A percentile compares a stretch with the other conserved stretches of the same genome.
These are phyloP conservation scores for Thymelicus acteon DNA, from an alignment of 2,888 invertebrate genomes.

Conservation along the genomic window DNA sequence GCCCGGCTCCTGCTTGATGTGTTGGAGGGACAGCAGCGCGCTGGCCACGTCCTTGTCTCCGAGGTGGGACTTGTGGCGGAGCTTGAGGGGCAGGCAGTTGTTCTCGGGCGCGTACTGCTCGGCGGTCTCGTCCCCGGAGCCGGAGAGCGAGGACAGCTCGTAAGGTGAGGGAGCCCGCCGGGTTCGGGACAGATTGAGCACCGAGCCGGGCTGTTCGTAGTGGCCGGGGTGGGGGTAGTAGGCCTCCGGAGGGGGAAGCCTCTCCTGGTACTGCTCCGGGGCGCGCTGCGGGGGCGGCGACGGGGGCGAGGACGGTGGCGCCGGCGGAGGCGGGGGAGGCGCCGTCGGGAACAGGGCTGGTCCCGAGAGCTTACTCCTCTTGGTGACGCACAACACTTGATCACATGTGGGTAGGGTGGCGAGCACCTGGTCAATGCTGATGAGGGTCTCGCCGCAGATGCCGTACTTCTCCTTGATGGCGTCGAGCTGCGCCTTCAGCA, in stretches of 20 bases:
- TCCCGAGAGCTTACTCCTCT: constrained; percentile 85
- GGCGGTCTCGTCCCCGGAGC: constrained; percentile 81
- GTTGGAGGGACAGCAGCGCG: constrained; percentile 91
- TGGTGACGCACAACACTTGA: constrained; percentile 93
- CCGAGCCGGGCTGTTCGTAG: constrained; percentile 86
- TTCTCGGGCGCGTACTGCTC: constrained; percentile 86
- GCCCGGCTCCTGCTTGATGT: constrained; percentile 94
- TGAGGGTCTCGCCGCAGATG: constrained; percentile 93
- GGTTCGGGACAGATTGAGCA: constrained; percentile 89
- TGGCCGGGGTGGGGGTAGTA: constrained; percentile 83
- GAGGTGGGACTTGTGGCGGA: constrained; percentile 95
- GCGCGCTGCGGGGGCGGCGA: constrained; percentile 84
- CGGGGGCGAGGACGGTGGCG: constrained; percentile 77
- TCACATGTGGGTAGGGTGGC: constrained; percentile 94
- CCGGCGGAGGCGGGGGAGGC: constrained; percentile 80
- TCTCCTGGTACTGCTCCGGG: constrained; percentile 78
- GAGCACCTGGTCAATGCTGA: constrained; percentile 95
- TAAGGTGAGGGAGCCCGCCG: constrained; percentile 90
- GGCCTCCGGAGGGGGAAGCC: constrained; percentile 74
- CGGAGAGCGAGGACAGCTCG: constrained; percentile 91
- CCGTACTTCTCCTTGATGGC: constrained; percentile 97
- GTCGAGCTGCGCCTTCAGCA: constrained; percentile 95
- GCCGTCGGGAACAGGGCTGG: constrained; percentile 84
- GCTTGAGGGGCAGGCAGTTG: constrained; percentile 94
- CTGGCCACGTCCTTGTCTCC: constrained; percentile 96